phyloP scores from a whole-genome alignment of 2,888 invertebrate species.

The Phoenoteleia sp. region DNA sequence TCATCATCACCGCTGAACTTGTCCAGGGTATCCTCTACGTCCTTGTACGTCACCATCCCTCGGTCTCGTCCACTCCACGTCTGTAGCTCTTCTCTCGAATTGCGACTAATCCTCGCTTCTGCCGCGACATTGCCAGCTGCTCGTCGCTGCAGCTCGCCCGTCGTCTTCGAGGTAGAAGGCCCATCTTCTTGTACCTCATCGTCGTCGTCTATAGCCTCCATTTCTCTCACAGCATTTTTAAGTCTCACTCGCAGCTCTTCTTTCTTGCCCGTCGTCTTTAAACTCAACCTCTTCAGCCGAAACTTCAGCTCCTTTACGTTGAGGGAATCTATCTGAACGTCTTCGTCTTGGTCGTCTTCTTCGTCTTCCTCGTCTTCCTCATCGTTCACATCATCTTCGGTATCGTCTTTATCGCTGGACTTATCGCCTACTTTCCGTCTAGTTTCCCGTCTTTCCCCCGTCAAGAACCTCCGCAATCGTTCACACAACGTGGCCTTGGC shows the following conservation, averaged over 20 bases:
- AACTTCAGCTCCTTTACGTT: conserved; percentile 22
- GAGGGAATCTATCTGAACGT: neutral
- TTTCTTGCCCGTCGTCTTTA: neutral
- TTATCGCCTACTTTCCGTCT: neutral
- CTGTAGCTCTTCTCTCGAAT: too few relatives aligned
- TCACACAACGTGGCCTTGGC: neutral
- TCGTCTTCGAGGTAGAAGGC: too few relatives aligned
- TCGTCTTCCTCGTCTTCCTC: neutral
- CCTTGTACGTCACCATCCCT: neutral
- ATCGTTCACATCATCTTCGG: too few relatives aligned
- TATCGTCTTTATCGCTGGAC: neutral
- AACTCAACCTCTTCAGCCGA: conserved; percentile 13
- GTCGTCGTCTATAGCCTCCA: conserved; percentile 1
- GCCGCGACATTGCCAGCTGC: too few relatives aligned
- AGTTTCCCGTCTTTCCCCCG: too few relatives aligned
- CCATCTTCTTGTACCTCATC: neutral
- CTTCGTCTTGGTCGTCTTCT: neutral
- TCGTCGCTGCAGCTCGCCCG: too few relatives aligned
- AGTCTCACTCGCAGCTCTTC: neutral
- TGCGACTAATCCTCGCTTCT: too few relatives aligned
- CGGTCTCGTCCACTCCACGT: neutral
- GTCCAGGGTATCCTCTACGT: neutral
- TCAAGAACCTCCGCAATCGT: neutral
- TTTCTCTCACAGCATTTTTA: neutral
- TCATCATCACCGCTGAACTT: too few relatives aligned